These are phyloP conservation scores for Philaethria dido DNA, from an alignment of 2,888 invertebrate genomes.

Conservation along the genomic window DNA sequence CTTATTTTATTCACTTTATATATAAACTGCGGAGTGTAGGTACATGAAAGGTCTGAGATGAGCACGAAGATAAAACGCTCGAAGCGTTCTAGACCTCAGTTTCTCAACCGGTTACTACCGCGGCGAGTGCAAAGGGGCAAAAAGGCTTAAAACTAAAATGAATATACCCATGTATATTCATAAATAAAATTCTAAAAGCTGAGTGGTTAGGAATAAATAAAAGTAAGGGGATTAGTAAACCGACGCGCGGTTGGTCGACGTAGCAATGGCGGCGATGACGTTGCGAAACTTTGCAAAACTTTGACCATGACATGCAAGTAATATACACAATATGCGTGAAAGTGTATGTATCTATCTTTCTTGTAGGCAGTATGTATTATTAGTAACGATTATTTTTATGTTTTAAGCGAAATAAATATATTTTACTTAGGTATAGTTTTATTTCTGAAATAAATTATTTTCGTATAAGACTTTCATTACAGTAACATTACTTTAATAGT, in stretches of 20 bases:
- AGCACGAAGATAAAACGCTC: constrained; percentile 28
- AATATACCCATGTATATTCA: constrained; percentile 63
- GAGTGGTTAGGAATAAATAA: constrained; percentile 64
- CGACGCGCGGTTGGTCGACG: constrained; percentile 63
- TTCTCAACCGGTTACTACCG: constrained; percentile 33
- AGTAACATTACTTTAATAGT: not conserved
- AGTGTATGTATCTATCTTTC: not conserved
- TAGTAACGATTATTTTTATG: not conserved
- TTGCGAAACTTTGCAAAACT: constrained; percentile 34
- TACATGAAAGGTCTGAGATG: constrained; percentile 28
- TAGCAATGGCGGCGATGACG: constrained; percentile 68
- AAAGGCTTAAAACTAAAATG: constrained; percentile 35
- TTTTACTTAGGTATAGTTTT: too few relatives aligned
- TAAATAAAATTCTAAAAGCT: constrained; percentile 60
- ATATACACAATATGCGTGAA: not conserved
- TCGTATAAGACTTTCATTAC: not conserved
- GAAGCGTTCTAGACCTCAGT: constrained; percentile 35
- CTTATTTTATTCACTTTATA: constrained; percentile 27
- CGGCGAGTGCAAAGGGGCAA: constrained; percentile 27
- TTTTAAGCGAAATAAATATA: too few relatives aligned
- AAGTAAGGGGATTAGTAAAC: constrained; percentile 66
- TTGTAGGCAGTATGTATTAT: not conserved
- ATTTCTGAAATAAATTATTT: not conserved
- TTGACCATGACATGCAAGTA: constrained; percentile 26
- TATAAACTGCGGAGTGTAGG: constrained; percentile 18